Percentiles rank a stretch among this genome's conserved stretches.
Evolutionary conservation across 2,888 invertebrate species (phyloP).

Genomic region (Nemotelus nigrinus): DNA sequence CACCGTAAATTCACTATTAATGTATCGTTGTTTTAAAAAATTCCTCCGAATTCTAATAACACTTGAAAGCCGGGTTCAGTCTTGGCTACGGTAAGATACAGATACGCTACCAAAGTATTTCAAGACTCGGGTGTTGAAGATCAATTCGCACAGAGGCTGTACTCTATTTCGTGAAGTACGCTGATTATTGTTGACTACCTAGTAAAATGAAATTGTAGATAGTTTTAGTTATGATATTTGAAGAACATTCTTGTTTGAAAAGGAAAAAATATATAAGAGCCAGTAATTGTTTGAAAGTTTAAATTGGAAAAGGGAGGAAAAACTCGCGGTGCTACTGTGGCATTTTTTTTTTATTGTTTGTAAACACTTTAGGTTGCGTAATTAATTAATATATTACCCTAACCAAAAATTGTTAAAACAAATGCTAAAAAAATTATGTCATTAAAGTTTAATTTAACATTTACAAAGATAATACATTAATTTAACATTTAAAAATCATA

Average conservation of each 20-base stretch:
- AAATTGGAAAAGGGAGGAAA: too few relatives aligned
- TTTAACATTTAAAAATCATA: too few relatives aligned
- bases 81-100: background rate
- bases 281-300: too few relatives aligned
- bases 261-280: too few relatives aligned
- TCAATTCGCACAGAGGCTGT: background rate
- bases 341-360: too few relatives aligned
- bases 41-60: background rate
- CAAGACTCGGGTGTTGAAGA: background rate
- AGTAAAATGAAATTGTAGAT: conserved; percentile 32
- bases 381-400: too few relatives aligned
- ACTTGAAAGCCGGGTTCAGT: background rate
- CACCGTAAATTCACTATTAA: background rate
- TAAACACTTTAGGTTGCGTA: too few relatives aligned
- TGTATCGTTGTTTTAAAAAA: conserved; percentile 1
- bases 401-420: too few relatives aligned
- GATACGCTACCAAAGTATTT: background rate
- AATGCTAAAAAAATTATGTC: too few relatives aligned
- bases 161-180: background rate
- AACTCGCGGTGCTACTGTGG: too few relatives aligned
- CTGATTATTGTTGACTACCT: background rate
- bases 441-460: too few relatives aligned
- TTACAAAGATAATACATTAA: too few relatives aligned
- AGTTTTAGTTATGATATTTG: conserved; percentile 6
- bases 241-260: background rate